These are phyloP conservation scores for Vidua chalybeata DNA, from an alignment of 2,113 vertebrate species.

Conservation along the genomic window DNA sequence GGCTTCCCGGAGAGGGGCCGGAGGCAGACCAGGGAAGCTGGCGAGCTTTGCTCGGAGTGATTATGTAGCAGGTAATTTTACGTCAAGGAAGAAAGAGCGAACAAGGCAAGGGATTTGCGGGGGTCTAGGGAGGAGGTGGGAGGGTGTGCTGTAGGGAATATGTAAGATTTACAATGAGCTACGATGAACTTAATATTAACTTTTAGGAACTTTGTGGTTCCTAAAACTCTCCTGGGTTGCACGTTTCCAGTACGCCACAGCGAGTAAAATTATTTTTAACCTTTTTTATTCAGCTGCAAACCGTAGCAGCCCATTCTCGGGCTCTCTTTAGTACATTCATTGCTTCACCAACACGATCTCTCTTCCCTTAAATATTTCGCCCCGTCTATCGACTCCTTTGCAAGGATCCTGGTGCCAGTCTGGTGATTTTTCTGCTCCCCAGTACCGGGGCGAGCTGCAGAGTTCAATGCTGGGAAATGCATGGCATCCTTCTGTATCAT, in stretches of 20 bases:
- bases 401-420: background rate
- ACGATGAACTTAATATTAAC: slow-evolving; percentile 63
- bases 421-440: background rate
- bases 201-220: slow-evolving; percentile 44
- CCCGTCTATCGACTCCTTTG: background rate
- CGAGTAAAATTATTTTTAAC: background rate
- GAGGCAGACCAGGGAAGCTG: background rate
- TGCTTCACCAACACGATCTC: background rate
- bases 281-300: background rate
- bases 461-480: background rate
- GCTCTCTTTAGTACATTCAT: background rate
- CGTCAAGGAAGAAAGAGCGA: slow-evolving; percentile 52
- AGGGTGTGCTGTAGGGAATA: background rate
- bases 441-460: background rate
- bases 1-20: background rate
- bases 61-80: slow-evolving; percentile 67
- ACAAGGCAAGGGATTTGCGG: slow-evolving; percentile 46
- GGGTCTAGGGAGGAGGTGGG: background rate
- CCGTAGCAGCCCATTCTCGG: background rate
- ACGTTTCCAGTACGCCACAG: background rate
- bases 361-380: background rate
- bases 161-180: slow-evolving; percentile 72
- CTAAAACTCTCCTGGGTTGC: slow-evolving; percentile 37
- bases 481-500: rapidly evolving
- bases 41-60: background rate